phyloP scores from a whole-genome alignment of 2,888 invertebrate species.

The Achlya flavicornis region DNA sequence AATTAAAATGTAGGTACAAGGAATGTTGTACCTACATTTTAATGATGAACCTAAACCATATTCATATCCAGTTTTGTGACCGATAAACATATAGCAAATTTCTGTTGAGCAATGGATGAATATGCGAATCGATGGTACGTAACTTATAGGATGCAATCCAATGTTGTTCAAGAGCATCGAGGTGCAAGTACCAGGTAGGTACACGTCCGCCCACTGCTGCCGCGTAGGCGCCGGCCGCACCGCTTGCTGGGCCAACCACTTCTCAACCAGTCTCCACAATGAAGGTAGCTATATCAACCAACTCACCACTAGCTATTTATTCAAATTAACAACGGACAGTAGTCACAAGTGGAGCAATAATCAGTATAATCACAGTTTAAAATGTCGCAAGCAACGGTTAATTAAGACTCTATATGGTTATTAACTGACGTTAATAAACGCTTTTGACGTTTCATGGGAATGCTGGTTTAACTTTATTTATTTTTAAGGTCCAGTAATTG shows the following conservation, averaged over 20 bases:
- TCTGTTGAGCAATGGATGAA: no score
- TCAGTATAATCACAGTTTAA: slow-evolving; percentile 21
- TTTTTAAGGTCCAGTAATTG: slow-evolving; percentile 19
- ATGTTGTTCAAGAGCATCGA: slow-evolving; percentile 38
- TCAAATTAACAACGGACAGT: slow-evolving; percentile 52
- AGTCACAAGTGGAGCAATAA: slow-evolving; percentile 45
- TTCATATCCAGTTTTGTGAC: no score
- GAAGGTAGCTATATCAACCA: slow-evolving; percentile 25
- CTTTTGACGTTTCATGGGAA: slow-evolving; percentile 22
- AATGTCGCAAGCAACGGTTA: slow-evolving; percentile 33
- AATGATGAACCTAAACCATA: no score
- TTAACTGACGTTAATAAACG: slow-evolving; percentile 21
- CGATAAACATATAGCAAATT: no score
- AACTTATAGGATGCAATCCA: slow-evolving; percentile 10
- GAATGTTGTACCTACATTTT: no score
- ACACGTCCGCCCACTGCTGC: slow-evolving; percentile 45
- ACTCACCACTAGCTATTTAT: slow-evolving; percentile 54
- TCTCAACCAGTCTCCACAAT: slow-evolving; percentile 34
- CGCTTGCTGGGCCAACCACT: slow-evolving; percentile 31
- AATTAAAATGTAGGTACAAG: no score
- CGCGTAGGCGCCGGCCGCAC: slow-evolving; percentile 35
- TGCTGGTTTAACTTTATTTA: slow-evolving; percentile 21
- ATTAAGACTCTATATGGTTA: slow-evolving; percentile 27
- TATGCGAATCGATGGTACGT: not conserved
- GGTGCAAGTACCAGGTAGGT: slow-evolving; percentile 24